Conservation (phyloP, 2,797 vertebrate genomes). For the Hydrophis major region DNA sequence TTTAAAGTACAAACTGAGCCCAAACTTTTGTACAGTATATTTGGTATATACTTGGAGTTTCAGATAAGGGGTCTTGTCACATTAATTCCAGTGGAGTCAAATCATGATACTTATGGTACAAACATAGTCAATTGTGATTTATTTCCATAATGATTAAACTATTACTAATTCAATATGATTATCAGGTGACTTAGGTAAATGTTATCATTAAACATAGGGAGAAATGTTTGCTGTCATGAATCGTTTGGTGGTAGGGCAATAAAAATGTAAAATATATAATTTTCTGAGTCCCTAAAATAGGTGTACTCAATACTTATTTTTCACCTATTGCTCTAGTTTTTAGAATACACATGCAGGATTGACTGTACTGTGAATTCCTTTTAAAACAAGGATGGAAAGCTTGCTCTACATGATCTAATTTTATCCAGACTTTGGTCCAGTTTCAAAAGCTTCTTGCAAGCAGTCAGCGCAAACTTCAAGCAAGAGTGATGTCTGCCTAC, state of each 20-base stretch:
- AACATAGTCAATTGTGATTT: not conserved
- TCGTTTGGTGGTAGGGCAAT: not conserved
- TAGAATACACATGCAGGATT: not conserved
- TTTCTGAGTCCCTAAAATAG: not conserved
- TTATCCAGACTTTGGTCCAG: not conserved
- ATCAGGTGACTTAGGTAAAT: not conserved
- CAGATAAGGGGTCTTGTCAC: not conserved
- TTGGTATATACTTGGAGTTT: not conserved
- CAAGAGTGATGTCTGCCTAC: not conserved
- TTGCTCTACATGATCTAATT: not conserved
- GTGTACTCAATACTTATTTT: not conserved
- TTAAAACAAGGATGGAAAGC: not conserved
- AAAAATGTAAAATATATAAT: not conserved
- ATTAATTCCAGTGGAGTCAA: not conserved
- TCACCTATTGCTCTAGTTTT: not conserved
- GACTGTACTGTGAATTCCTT: not conserved
- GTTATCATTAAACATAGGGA: not conserved
- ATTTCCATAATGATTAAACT: not conserved
- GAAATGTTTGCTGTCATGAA: not conserved
- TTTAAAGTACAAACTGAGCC: not conserved
- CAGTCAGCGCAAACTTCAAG: not conserved
- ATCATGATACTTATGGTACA: not conserved
- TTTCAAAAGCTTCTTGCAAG: not conserved
- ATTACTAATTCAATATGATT: not conserved
- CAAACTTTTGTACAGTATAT: not conserved